A percentile compares a stretch with the other conserved stretches of the same genome.
Evolutionary conservation across 2,113 vertebrate species (phyloP).

Genomic region (Brachyistius frenatus): DNA sequence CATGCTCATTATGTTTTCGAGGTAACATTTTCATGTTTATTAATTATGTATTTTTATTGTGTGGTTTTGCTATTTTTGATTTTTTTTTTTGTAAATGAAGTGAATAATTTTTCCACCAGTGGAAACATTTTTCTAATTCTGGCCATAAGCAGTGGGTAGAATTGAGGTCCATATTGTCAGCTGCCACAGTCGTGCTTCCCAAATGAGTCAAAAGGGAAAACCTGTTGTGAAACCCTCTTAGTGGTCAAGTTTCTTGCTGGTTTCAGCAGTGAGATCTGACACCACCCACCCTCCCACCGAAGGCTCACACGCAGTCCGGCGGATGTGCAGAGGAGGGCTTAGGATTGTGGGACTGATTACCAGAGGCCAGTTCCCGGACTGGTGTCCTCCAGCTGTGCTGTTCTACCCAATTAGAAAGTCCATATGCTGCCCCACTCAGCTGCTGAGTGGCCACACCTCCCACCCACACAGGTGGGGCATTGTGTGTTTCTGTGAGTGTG

Average conservation of each 20-base stretch:
- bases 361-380: constrained; percentile 79
- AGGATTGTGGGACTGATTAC: constrained; percentile 80
- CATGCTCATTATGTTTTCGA: too few species aligned
- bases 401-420: constrained; percentile 87
- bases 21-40: neutral
- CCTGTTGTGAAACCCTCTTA: neutral
- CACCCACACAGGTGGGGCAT: constrained; percentile 77
- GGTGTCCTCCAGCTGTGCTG: constrained; percentile 86
- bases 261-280: constrained; percentile 1
- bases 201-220: neutral
- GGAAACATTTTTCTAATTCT: neutral
- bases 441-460: constrained; percentile 76
- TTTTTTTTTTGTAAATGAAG: too few species aligned
- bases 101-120: neutral
- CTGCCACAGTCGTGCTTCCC: neutral
- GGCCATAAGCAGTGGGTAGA: too few species aligned
- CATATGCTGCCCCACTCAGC: constrained; percentile 83
- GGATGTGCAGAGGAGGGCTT: constrained; percentile 52
- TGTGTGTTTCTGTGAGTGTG: constrained; percentile 25
- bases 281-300: constrained; percentile 1
- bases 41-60: too few species aligned
- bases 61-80: neutral
- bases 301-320: neutral
- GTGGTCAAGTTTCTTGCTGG: constrained; percentile 9
- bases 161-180: neutral